Evolutionary conservation across 2,113 vertebrate species (phyloP), one percentile per base, ranked within the genome.

Genomic region (Chaetura pelagica): DNA sequence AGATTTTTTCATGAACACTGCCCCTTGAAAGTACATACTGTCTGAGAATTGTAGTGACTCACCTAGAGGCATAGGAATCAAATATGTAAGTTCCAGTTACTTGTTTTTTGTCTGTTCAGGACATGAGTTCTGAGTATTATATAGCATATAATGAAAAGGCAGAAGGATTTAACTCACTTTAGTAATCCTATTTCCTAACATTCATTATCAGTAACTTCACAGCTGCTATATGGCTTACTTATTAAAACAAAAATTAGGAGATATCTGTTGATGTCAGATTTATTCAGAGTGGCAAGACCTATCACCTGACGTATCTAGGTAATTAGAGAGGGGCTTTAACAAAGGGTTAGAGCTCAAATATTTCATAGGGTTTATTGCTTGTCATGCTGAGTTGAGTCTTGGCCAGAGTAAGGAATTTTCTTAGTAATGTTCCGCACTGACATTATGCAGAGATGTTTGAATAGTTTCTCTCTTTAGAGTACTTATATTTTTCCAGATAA

Each of bases 151-250:
- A 64, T 76, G 48, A 91, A 84, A 93, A 92, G 69, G 77, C 48
- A 95, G 77, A 96, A 94, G 94, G 84, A 95, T 96, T 97, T 96
- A 93, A 90, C 82, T 94, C 92, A 83, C 90, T 84, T 93, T 48
- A 97, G 68, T 95, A 96, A 97, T 95, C 87, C 61, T 86, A 89
- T 96, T 97, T 94, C 79, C 62, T 91, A 96, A 84, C n/a, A 64
- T 84, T 94, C 92, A 94, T 95, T 96, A 97, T 96, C 93, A 96
- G 92, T 87, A 95, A 93, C 44, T 93, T 96, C 69, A 83, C 63
- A 97, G 94, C 69, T 93, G 52, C 54, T 78, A 9, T 86, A 76
- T 71, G 69, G 80, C 46, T 96, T 96, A 81, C 54, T 95, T 97
- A 94, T 82, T 95, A 95, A 96, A 90, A 57, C 73, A 83, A 97